Percentiles rank a stretch among this genome's conserved stretches.
Evolutionary conservation across 2,888 invertebrate species (phyloP).

Genomic region (Adineta ricciae): DNA sequence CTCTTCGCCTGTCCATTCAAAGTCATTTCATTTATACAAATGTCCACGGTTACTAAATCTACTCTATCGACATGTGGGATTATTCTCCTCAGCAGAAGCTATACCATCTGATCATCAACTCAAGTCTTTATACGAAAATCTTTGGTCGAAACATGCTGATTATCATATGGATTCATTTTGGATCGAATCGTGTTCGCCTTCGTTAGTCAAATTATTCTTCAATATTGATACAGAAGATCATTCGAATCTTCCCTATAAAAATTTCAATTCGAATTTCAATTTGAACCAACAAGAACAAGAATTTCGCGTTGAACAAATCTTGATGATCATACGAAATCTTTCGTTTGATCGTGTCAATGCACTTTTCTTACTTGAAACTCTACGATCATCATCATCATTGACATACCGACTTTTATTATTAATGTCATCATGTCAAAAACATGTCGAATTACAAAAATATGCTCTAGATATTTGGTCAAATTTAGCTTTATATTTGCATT

Average conservation of each 20-base stretch:
- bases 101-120: neutral
- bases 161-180: neutral
- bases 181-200: neutral
- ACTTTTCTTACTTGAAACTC: conserved; percentile 42
- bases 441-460: conserved; percentile 9
- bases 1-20: conserved; percentile 76
- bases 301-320: conserved; percentile 50
- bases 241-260: neutral
- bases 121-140: conserved; percentile 24
- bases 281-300: neutral
- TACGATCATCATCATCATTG: neutral
- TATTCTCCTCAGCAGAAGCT: conserved; percentile 57
- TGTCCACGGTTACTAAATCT: conserved; percentile 77
- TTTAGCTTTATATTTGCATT: neutral
- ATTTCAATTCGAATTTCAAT: neutral
- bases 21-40: conserved; percentile 65
- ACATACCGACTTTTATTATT: neutral
- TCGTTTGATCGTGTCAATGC: conserved; percentile 87
- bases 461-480: neutral
- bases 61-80: conserved; percentile 81
- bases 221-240: neutral
- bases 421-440: neutral
- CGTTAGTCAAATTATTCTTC: neutral
- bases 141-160: conserved; percentile 14
- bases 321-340: conserved; percentile 78